Evolutionary conservation across 2,113 vertebrate species (phyloP).

Genomic region (Colistium nudipinnis): DNA sequence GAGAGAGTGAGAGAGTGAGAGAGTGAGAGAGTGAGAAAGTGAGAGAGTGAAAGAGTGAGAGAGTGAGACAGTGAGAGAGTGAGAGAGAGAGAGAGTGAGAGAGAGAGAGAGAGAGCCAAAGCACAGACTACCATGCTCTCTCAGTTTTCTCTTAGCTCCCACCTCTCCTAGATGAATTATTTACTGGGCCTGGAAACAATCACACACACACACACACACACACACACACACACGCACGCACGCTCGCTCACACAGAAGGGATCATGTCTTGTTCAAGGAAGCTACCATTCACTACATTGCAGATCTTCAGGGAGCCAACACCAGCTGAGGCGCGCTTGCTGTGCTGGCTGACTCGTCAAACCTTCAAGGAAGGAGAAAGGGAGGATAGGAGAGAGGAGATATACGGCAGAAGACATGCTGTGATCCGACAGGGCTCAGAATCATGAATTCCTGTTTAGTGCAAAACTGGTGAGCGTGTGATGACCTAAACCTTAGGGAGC

Average conservation of each 20-base stretch:
- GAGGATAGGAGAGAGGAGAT: slow-evolving; percentile 2
- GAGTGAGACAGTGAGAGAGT: too few species aligned
- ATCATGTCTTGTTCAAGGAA: slow-evolving; percentile 51
- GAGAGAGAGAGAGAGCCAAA: too few species aligned
- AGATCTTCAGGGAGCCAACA: slow-evolving; percentile 45
- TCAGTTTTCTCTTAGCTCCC: slow-evolving; percentile 42
- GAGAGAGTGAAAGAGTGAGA: too few species aligned
- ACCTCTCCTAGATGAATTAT: slow-evolving; percentile 70
- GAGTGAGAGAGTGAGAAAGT: too few species aligned
- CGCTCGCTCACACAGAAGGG: background rate
- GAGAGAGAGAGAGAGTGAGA: too few species aligned
- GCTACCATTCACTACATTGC: slow-evolving; percentile 41
- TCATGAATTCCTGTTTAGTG: slow-evolving; percentile 28
- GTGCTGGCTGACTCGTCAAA: slow-evolving; percentile 55
- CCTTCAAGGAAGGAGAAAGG: slow-evolving; percentile 11
- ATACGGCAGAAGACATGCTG: slow-evolving; percentile 5
- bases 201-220: slow-evolving; percentile 6
- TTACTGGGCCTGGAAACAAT: slow-evolving; percentile 56
- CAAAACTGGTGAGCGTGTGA: background rate
- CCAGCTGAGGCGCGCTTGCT: slow-evolving; percentile 39
- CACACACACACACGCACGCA: background rate
- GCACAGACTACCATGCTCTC: slow-evolving; percentile 46
- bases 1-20: too few species aligned
- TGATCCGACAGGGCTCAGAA: slow-evolving; percentile 27
- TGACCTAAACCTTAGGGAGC: slow-evolving; percentile 3